Base-by-base conservation (phyloP, 1,140 invertebrate genomes). In the Oncopodura yosiiana region DNA sequence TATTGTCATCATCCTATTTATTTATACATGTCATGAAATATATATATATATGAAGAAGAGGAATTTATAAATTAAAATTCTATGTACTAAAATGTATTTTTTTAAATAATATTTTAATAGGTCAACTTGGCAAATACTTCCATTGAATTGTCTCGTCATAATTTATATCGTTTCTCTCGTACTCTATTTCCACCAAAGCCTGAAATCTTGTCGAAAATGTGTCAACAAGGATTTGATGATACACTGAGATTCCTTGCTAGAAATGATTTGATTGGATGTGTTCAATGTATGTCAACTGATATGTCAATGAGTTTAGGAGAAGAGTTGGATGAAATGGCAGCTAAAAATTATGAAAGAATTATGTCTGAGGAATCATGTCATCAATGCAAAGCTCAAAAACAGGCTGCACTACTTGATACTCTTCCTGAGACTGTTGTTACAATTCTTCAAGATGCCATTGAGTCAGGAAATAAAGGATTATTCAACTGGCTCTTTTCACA, bases 161-260 rank as follows among this genome's bases (percentile, higher is more conserved):
- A 99, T 69, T 82, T 97, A 55, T 92, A 92, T 67, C 78, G 94
- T 46, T 83, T 97, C 66, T 81, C 83, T 0, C 78, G 87, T 56
- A 93, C 94, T 65, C 73, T 99, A 5, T 96, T 96, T 70, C 94
- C 95, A 21, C 93, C 94, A 1, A 86, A 86, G 65, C 86, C 91
- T 3, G 92, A 97, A 73, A 68, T 77, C 54, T 71, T 91, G 18
- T 91, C 88, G 54, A 87, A 89, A 64, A 94, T 98, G 81, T 97
- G 94, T 69, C 87, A 94, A 66, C 93, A 97, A 74, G 94, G 93
- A 18, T 99, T 97, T 69, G 91, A 96, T 65, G 94, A 99, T 72
- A 89, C 92, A 0, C 74, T 97, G 1, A 78, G 84, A 49, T 98
- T 94, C 73, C 73, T 98, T 42, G 89, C 94, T 61, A 80, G 83